These are phyloP conservation scores for Drosophila engyochracea DNA, from an alignment of 2,888 invertebrate species.

Conservation along the genomic window DNA sequence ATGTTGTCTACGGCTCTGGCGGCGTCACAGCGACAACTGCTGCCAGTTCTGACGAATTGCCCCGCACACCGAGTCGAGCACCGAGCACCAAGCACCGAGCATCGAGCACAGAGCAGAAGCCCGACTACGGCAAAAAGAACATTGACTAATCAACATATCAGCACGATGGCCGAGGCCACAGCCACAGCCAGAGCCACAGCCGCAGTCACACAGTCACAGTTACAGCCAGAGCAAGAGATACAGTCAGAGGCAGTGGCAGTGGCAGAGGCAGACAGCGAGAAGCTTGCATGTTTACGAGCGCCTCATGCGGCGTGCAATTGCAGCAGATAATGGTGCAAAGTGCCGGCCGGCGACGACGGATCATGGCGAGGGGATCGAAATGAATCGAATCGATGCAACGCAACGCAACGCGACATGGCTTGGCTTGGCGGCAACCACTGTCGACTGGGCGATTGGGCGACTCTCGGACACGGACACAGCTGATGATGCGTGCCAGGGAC, in stretches of 20 bases:
- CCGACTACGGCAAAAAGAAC: constrained; percentile 43
- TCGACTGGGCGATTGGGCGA: constrained; percentile 10
- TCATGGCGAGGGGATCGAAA: constrained; percentile 31
- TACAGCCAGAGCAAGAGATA: constrained; percentile 1
- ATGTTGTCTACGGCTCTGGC: constrained; percentile 59
- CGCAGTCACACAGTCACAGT: constrained; percentile 2
- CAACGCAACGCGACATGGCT: constrained; percentile 5
- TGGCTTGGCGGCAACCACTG: constrained; percentile 4
- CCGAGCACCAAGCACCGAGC: neutral
- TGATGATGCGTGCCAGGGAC: constrained; percentile 55
- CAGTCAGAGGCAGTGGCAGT: constrained; percentile 6
- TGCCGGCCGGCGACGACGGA: constrained; percentile 50
- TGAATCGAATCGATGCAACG: constrained; percentile 32
- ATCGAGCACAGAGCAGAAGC: constrained; percentile 13
- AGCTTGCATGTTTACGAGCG: constrained; percentile 62
- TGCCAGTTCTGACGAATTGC: constrained; percentile 57
- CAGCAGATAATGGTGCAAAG: constrained; percentile 74
- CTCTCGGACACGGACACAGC: constrained; percentile 41
- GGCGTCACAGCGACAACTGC: constrained; percentile 51
- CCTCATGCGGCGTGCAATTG: constrained; percentile 74
- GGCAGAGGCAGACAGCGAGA: constrained; percentile 7
- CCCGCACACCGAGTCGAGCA: constrained; percentile 21
- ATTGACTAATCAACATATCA: constrained; percentile 78
- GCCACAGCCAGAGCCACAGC: neutral
- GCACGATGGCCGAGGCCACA: constrained; percentile 52